Percentiles rank a stretch among this genome's conserved stretches.
Conservation (phyloP, 92 coral and sea anemone genomes). For the Paramuricea clavata region DNA sequence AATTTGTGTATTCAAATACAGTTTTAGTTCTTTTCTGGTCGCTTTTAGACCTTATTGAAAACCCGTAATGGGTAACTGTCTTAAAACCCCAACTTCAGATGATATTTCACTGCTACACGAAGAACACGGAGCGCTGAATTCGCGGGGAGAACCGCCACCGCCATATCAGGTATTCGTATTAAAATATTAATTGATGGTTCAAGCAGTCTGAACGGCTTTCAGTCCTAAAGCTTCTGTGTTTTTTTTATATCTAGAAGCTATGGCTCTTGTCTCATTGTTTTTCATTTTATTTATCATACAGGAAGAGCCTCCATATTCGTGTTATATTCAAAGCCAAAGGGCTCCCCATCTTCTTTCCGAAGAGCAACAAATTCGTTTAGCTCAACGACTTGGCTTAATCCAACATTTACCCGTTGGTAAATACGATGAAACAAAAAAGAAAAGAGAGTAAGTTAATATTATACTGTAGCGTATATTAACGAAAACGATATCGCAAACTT, state of each 20-base stretch:
- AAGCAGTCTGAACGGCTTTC: background rate
- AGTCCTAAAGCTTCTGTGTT: background rate
- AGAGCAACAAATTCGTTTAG: slow-evolving; percentile 99
- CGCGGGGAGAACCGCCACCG: slow-evolving; percentile 98
- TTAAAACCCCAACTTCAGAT: slow-evolving; percentile 92
- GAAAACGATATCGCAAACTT: background rate
- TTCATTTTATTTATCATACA: slow-evolving; percentile 32
- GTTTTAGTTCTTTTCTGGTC: background rate
- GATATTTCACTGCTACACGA: slow-evolving; percentile 97
- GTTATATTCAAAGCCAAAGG: slow-evolving; percentile 95
- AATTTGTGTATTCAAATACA: background rate
- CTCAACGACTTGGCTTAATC: slow-evolving; percentile 93
- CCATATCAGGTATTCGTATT: slow-evolving; percentile 86
- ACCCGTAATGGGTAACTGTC: slow-evolving; percentile 99
- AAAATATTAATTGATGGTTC: slow-evolving; percentile 2
- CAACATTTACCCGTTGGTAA: slow-evolving; percentile 98
- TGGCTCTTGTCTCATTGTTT: background rate
- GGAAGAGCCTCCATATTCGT: slow-evolving; percentile 96
- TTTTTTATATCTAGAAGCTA: background rate
- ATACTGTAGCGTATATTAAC: background rate
- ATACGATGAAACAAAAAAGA: slow-evolving; percentile 94
- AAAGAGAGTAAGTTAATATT: slow-evolving; percentile 84
- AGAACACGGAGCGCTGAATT: slow-evolving; percentile 87
- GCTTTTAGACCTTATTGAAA: background rate
- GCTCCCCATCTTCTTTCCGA: slow-evolving; percentile 97